phyloP scores from a whole-genome alignment of 2,797 vertebrate species.

The Parauchenoglanis ngamensis region DNA sequence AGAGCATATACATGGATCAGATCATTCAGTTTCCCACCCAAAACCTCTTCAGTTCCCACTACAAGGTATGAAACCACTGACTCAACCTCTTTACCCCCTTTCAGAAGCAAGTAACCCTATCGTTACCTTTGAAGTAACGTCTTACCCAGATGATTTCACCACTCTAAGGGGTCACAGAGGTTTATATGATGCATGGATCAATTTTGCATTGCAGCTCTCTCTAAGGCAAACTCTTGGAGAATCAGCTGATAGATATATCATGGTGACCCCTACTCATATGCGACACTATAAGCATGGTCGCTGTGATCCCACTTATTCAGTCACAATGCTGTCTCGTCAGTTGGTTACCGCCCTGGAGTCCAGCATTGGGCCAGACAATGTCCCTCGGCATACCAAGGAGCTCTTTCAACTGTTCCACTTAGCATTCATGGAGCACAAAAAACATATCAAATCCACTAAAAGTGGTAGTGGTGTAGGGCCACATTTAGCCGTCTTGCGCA shows the following conservation, averaged over 20 bases:
- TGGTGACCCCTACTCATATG: constrained; percentile 81
- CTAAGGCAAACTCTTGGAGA: constrained; percentile 74
- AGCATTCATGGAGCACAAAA: constrained; percentile 77
- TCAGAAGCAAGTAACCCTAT: constrained; percentile 65
- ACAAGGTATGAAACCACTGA: constrained; percentile 50
- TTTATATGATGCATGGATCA: constrained; percentile 79
- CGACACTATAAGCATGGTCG: constrained; percentile 81
- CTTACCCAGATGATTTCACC: constrained; percentile 77
- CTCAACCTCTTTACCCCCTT: constrained; percentile 27
- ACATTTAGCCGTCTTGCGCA: constrained; percentile 73
- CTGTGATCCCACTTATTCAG: constrained; percentile 80
- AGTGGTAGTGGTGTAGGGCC: constrained; percentile 76
- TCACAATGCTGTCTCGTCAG: constrained; percentile 68
- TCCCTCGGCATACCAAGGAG: constrained; percentile 61
- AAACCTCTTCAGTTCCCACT: constrained; percentile 64
- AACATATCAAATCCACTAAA: constrained; percentile 76
- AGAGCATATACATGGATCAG: constrained; percentile 49
- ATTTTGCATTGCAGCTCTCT: constrained; percentile 79
- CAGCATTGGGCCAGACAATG: constrained; percentile 57
- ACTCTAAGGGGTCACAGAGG: constrained; percentile 72
- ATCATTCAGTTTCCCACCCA: constrained; percentile 44
- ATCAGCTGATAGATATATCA: constrained; percentile 64
- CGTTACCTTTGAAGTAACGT: constrained; percentile 73
- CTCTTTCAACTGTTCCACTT: constrained; percentile 73
- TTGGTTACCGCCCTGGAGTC: constrained; percentile 67